Conservation (phyloP, 2,888 invertebrate genomes). For the Linhomoeus sp. region DNA sequence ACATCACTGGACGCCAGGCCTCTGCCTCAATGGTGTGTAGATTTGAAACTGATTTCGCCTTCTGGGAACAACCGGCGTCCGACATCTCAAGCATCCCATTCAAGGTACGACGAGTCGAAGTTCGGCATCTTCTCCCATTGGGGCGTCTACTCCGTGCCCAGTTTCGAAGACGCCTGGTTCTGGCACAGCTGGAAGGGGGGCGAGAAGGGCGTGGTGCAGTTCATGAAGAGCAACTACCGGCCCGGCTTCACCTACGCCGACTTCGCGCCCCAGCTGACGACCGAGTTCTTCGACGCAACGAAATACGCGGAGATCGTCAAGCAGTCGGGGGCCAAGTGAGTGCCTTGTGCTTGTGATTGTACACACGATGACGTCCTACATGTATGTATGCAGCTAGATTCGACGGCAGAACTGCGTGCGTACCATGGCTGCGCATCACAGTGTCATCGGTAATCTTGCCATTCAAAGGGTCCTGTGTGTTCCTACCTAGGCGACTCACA, state of each 20-base stretch:
- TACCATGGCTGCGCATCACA: neutral
- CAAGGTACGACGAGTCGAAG: too few relatives aligned
- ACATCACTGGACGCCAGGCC: too few relatives aligned
- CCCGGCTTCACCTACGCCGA: slow-evolving; percentile 74
- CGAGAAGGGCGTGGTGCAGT: slow-evolving; percentile 28
- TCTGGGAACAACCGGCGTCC: too few relatives aligned
- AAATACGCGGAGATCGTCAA: slow-evolving; percentile 63
- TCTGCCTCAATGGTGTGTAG: too few relatives aligned
- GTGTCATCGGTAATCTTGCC: neutral
- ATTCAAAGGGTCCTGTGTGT: slow-evolving; percentile 32
- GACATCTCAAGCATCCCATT: too few relatives aligned
- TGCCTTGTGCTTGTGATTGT: too few relatives aligned
- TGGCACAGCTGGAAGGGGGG: slow-evolving; percentile 28
- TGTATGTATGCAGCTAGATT: neutral
- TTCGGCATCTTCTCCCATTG: too few relatives aligned
- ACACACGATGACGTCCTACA: too few relatives aligned
- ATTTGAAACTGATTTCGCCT: too few relatives aligned
- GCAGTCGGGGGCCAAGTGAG: too few relatives aligned
- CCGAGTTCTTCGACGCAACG: slow-evolving; percentile 64
- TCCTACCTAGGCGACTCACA: slow-evolving; percentile 35
- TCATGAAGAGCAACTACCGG: slow-evolving; percentile 61
- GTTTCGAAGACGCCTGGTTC: slow-evolving; percentile 55
- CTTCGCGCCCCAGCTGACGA: slow-evolving; percentile 62
- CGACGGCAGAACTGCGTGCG: neutral
- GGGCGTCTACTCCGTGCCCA: too few relatives aligned